These are phyloP conservation scores for Catharus fuscescens DNA, from an alignment of 2,113 vertebrate genomes.

Conservation along the genomic window DNA sequence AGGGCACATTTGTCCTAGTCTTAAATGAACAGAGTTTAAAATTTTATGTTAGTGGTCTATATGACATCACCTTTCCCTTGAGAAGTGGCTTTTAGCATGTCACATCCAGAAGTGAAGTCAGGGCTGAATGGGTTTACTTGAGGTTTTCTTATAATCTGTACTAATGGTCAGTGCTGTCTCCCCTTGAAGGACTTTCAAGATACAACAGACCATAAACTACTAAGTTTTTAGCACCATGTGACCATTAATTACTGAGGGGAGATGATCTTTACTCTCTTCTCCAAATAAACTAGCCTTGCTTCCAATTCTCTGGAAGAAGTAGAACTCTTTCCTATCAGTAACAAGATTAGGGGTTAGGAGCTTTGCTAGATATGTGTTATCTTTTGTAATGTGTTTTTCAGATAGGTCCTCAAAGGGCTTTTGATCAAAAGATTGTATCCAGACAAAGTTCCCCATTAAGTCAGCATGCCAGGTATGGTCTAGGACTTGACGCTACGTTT, in stretches of 20 bases:
- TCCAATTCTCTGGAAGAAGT: neutral
- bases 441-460: neutral
- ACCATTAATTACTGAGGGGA: neutral
- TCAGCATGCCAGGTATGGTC: neutral
- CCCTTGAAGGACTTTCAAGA: neutral
- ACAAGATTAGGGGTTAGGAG: neutral
- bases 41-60: neutral
- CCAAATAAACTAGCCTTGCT: neutral
- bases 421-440: neutral
- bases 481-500: neutral
- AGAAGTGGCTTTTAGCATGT: neutral
- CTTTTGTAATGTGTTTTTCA: neutral
- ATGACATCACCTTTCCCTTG: neutral
- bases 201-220: neutral
- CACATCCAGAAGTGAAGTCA: neutral
- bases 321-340: neutral
- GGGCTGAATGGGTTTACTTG: neutral
- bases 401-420: neutral
- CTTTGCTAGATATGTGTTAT: neutral
- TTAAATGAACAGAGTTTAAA: neutral
- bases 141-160: neutral
- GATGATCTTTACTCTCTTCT: neutral
- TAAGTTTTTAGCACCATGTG: neutral
- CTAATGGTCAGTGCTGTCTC: neutral
- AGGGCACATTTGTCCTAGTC: neutral